phyloP scores from a whole-genome alignment of 2,113 vertebrate genomes.

The cattle (Bos taurus) region ARS-UCD2.0 NC_037347.1:33089001-33089500 shows the following conservation, averaged over 20 bases:
- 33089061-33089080: not conserved
- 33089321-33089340: conserved; percentile 62
- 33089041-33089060: not conserved
- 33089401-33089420: not conserved
- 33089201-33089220: conserved; percentile 8
- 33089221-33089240: conserved; percentile 42
- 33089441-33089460: not conserved
- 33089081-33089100: conserved; percentile 1
- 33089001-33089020: not conserved
- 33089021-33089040: not conserved
- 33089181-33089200: not conserved
- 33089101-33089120: not conserved
- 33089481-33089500: not conserved
- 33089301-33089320: conserved; percentile 34
- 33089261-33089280: conserved; percentile 37
- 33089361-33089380: not conserved
- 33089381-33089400: conserved; percentile 30
- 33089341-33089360: conserved; percentile 36
- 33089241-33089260: conserved; percentile 69
- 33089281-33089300: conserved; percentile 67
- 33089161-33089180: not conserved
- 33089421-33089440: not conserved
- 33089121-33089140: not conserved
- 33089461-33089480: not conserved
- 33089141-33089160: not conserved